Evolutionary conservation across 1,140 invertebrate genomes (phyloP).

Genomic region (Drosophila suzukii): DNA sequence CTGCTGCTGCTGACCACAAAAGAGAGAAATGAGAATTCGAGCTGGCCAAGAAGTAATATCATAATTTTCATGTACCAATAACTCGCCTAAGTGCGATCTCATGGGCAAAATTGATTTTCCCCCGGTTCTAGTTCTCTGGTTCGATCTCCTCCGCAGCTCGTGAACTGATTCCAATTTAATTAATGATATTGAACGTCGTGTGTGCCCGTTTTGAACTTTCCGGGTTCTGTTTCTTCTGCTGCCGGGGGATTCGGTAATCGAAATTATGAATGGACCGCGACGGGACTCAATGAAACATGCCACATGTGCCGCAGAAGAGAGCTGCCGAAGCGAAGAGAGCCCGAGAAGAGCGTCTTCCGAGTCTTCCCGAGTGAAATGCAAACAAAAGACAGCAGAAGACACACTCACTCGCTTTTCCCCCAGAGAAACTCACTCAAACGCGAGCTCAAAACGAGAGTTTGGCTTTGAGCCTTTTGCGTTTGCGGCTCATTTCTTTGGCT

Average conservation of each 20-base stretch:
- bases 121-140: conserved; percentile 29
- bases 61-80: conserved; percentile 82
- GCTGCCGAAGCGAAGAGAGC: conserved; percentile 24
- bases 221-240: conserved; percentile 6
- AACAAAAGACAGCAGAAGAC: conserved; percentile 27
- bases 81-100: conserved; percentile 69
- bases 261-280: conserved; percentile 75
- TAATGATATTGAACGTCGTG: conserved; percentile 73
- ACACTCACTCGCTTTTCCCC: conserved; percentile 27
- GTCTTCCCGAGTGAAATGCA: conserved; percentile 31
- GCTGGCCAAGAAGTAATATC: conserved; percentile 58
- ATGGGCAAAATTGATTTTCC: conserved; percentile 78
- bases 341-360: conserved; percentile 18
- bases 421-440: conserved; percentile 43
- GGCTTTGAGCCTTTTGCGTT: conserved; percentile 62
- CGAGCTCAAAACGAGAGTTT: conserved; percentile 7
- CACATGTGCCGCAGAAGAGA: conserved; percentile 39
- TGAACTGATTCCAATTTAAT: conserved; percentile 78
- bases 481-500: conserved; percentile 78
- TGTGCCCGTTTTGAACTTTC: conserved; percentile 67
- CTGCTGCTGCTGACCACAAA: conserved; percentile 47
- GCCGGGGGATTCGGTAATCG: conserved; percentile 71
- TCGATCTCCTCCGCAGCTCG: conserved; percentile 11
- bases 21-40: conserved; percentile 30
- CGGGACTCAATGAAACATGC: conserved; percentile 21